Percentiles rank a stretch among this genome's conserved stretches.
These are phyloP conservation scores for Lingula anatina DNA, from an alignment of 2,888 invertebrate species.

Conservation along the genomic window DNA sequence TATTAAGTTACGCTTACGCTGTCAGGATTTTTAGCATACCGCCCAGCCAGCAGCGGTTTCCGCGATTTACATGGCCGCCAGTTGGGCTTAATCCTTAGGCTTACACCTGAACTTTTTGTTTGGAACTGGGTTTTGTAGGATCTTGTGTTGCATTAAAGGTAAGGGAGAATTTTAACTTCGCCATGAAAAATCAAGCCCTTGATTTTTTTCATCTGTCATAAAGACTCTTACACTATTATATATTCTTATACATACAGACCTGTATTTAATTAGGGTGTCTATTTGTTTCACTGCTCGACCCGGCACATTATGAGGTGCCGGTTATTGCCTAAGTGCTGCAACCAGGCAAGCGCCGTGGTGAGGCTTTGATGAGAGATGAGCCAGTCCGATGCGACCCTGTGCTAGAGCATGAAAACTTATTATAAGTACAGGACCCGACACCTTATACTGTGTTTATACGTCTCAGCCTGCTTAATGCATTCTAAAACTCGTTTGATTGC, in stretches of 20 bases:
- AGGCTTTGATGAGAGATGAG: no score
- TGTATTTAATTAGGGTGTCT: not conserved
- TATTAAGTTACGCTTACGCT: constrained; percentile 19
- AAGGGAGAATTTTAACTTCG: not conserved
- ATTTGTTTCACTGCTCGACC: not conserved
- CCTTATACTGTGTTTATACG: no score
- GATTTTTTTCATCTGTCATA: not conserved
- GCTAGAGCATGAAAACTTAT: no score
- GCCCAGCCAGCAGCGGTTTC: constrained; percentile 19
- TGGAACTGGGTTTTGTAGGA: constrained; percentile 9
- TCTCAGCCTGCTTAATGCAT: no score
- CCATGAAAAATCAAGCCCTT: not conserved
- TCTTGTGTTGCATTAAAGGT: constrained; percentile 8
- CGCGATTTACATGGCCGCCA: constrained; percentile 18
- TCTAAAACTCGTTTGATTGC: no score
- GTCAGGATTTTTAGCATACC: constrained; percentile 24
- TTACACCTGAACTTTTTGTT: constrained; percentile 7
- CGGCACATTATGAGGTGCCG: not conserved
- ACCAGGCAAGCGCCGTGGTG: no score
- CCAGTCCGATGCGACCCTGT: no score
- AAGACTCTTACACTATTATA: not conserved
- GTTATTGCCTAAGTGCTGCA: no score
- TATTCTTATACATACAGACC: not conserved
- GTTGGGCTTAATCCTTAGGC: constrained; percentile 6
- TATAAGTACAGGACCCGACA: no score